phyloP scores from a whole-genome alignment of 2,113 vertebrate genomes.

The Ornithorhynchus anatinus region DNA sequence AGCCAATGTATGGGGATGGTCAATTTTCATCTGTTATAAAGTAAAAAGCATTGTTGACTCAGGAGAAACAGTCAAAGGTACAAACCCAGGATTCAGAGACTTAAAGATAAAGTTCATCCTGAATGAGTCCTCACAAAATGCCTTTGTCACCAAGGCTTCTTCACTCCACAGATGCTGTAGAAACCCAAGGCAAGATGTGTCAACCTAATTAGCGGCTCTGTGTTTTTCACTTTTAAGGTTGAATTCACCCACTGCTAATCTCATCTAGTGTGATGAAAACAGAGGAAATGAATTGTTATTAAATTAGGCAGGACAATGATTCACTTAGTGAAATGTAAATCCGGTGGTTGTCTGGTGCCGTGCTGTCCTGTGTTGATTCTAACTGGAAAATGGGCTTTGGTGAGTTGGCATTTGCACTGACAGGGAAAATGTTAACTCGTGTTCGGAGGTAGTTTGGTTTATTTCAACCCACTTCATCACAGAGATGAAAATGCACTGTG shows the following conservation, averaged over 20 bases:
- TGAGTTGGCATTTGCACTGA: constrained; percentile 7
- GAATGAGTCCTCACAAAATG: background rate
- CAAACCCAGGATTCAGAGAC: background rate
- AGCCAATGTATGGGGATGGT: background rate
- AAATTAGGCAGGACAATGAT: constrained; percentile 25
- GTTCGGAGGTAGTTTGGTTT: constrained; percentile 12
- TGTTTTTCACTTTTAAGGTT: background rate
- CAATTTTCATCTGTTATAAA: background rate
- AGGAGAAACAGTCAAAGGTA: background rate
- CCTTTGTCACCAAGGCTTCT: background rate
- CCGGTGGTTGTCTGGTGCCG: constrained; percentile 8
- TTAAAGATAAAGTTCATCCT: too few relatives aligned
- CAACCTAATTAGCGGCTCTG: background rate
- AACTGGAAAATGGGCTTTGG: constrained; percentile 20
- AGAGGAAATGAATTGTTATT: constrained; percentile 34
- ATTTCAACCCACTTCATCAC: constrained; percentile 23
- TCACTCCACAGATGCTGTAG: background rate
- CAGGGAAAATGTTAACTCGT: background rate
- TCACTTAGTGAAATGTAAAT: constrained; percentile 30
- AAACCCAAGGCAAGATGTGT: background rate
- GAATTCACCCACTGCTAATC: constrained; percentile 8
- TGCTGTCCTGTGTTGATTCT: constrained; percentile 16
- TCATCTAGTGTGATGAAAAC: constrained; percentile 16
- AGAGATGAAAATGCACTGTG: constrained; percentile 14
- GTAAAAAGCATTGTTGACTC: background rate